phyloP scores from a whole-genome alignment of 2,888 invertebrate genomes.

The Ectobius pallidus region DNA sequence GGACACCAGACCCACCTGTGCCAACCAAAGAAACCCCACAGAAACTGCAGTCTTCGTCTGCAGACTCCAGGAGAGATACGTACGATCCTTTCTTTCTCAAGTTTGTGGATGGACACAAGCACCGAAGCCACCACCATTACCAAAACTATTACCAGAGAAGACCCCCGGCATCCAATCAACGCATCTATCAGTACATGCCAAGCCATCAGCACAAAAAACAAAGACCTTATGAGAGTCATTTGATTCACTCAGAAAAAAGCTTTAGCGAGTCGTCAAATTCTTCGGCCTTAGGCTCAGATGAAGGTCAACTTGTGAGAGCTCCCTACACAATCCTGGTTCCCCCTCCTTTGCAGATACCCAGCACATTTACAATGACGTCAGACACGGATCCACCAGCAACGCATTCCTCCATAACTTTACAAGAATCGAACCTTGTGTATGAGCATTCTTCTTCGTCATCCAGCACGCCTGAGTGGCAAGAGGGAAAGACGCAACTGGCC shows the following conservation, averaged over 20 bases:
- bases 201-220: constrained; percentile 42
- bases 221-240: not conserved
- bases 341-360: constrained; percentile 60
- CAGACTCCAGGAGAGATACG: constrained; percentile 52
- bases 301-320: constrained; percentile 1
- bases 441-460: not conserved
- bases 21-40: not conserved
- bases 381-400: constrained; percentile 44
- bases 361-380: constrained; percentile 42
- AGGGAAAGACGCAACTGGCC: constrained; percentile 46
- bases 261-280: no score
- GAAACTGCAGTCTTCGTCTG: not conserved
- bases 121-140: constrained; percentile 43
- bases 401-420: constrained; percentile 58
- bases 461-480: constrained; percentile 58
- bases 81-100: constrained; percentile 57
- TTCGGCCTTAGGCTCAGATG: not conserved
- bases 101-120: constrained; percentile 59
- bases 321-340: constrained; percentile 74
- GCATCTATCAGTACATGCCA: not conserved
- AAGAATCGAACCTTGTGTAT: constrained; percentile 69
- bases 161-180: constrained; percentile 40
- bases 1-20: constrained; percentile 59
- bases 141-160: constrained; percentile 47
- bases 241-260: no score